Conservation (phyloP, 2,888 invertebrate genomes). For the Hanleya hanleyi region DNA sequence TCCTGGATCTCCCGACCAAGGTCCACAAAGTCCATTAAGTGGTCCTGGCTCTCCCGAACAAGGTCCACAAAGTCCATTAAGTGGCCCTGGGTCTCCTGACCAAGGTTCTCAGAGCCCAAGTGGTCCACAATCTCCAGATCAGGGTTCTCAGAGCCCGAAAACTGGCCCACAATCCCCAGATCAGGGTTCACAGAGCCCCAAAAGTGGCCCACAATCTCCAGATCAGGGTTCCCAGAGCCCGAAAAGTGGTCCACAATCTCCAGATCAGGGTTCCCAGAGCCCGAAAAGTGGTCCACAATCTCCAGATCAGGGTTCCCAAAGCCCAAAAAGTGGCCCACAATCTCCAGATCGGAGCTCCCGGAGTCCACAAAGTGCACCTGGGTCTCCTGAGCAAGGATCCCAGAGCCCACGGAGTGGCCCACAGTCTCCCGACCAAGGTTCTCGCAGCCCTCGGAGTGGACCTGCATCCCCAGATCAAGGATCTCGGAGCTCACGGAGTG, state of each 20-base stretch:
- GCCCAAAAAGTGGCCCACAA: background rate
- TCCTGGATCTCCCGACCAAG: slow-evolving; percentile 1
- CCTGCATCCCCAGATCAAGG: slow-evolving; percentile 9
- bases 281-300: slow-evolving; percentile 27
- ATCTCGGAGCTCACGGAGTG: slow-evolving; percentile 32
- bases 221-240: background rate
- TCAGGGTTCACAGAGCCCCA: too few relatives aligned
- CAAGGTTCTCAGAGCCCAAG: background rate
- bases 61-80: slow-evolving; percentile 16
- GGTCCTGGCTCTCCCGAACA: slow-evolving; percentile 10
- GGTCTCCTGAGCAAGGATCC: slow-evolving; percentile 10
- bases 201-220: background rate
- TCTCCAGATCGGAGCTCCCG: slow-evolving; percentile 16
- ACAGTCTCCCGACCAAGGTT: slow-evolving; percentile 24
- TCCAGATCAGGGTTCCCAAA: too few relatives aligned
- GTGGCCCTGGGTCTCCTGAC: background rate
- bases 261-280: slow-evolving; percentile 2
- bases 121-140: slow-evolving; percentile 5
- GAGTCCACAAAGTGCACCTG: slow-evolving; percentile 13
- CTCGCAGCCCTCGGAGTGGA: slow-evolving; percentile 18
- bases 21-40: slow-evolving; percentile 11
- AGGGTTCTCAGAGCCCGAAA: background rate
- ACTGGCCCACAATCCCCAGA: background rate
- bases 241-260: slow-evolving; percentile 27
- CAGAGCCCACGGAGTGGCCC: slow-evolving; percentile 6